Evolutionary conservation across 2,888 invertebrate species (phyloP), one percentile per base, ranked within the genome.

Genomic region (Drosophila differens): DNA sequence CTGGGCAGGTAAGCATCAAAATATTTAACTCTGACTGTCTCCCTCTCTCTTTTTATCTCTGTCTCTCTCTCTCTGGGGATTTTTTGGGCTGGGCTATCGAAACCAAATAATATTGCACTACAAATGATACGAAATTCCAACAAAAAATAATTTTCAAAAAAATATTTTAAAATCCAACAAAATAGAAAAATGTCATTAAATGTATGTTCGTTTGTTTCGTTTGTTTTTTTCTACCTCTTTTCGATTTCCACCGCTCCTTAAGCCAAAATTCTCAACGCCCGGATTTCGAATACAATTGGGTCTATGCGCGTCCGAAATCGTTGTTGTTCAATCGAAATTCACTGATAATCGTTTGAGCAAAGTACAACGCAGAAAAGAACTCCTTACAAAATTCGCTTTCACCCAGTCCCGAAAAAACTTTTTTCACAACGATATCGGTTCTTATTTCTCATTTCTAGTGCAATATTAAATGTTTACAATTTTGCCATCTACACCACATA

Each of bases 1-100:
- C 94, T 97, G 73, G 97, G 97, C 95, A 97, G 97, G 97, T 97
- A 95, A 94, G 94, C 89, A 77, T n/a, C 37, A 9, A 16, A 22
- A 25, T 12, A 49, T 4, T 28, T 37, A 25, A 25, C 16, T 55
- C 37, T 19, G n/a, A 2, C 19, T 37, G 32, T 53, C 33, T 22
- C 16, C 19, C 16, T 25, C 19, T 25, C 35, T 12, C 16, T 19
- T 6, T 54, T 2, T 54, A 3, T 35, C 22, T 22, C 2, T 25
- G 25, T 16, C 4, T 12, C 10, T 28, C 0, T 30, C 4, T 39
- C 1, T 39, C 4, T 7, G 39, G 39, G 39, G n/a, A 5, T 19
- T 52, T 30, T 19, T 19, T 35, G 44, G 33, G n/a, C 19, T 14
- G 54, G 49, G 54, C 25, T 51, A n/a, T 37, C 10, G 5, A 57